Percentiles rank a stretch among this genome's conserved stretches.
Conservation (phyloP, 2,888 invertebrate genomes). For the Sepiola atlantica region DNA sequence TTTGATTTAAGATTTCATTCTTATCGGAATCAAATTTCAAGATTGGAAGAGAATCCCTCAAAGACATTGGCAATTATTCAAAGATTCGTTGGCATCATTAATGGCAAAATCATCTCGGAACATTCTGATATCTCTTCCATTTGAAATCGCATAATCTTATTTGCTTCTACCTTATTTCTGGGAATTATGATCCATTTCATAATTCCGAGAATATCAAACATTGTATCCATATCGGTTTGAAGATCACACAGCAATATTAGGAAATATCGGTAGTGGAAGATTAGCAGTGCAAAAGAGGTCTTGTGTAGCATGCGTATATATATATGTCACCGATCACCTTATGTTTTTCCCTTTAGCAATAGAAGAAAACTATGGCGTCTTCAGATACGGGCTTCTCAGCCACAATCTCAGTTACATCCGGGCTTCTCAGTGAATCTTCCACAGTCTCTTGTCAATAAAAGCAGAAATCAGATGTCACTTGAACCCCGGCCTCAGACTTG, state of each 20-base stretch:
- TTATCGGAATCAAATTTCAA: neutral
- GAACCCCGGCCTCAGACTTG: too few relatives aligned
- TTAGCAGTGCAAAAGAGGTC: too few relatives aligned
- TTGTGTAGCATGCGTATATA: too few relatives aligned
- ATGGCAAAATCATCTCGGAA: neutral
- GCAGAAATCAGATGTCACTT: too few relatives aligned
- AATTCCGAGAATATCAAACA: neutral
- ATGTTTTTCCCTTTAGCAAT: too few relatives aligned
- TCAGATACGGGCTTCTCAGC: too few relatives aligned
- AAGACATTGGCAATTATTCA: neutral
- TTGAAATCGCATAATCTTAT: neutral
- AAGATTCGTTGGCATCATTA: neutral
- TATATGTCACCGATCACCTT: too few relatives aligned
- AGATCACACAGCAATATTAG: neutral
- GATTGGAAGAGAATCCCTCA: neutral
- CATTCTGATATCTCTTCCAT: neutral
- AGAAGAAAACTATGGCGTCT: too few relatives aligned
- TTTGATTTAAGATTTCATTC: neutral
- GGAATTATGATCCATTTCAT: neutral
- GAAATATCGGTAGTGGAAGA: neutral
- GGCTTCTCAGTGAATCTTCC: too few relatives aligned
- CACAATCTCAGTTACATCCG: too few relatives aligned
- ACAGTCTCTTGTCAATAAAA: too few relatives aligned
- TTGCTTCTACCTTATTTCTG: neutral
- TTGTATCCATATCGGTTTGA: neutral